Evolutionary conservation across 2,113 vertebrate genomes (phyloP).

Genomic region (Tursiops truncatus): DNA sequence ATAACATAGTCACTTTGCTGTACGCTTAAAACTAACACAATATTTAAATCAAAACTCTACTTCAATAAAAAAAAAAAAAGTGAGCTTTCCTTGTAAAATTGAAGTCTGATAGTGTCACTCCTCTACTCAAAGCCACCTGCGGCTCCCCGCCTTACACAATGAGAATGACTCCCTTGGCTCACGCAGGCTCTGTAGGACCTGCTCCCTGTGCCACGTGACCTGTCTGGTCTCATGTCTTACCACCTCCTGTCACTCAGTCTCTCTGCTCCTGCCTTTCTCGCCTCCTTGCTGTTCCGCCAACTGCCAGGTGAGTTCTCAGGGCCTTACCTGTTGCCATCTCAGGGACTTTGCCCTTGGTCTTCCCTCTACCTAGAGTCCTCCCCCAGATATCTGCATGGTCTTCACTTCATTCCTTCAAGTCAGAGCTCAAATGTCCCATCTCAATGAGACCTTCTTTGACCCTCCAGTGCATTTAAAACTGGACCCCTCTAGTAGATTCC

Average conservation of each 20-base stretch:
- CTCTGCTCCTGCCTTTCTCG: background rate
- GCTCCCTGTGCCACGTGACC: accelerated
- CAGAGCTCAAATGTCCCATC: background rate
- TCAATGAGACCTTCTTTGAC: background rate
- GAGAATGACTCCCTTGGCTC: background rate
- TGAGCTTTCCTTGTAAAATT: background rate
- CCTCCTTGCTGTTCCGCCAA: background rate
- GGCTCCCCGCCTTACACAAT: background rate
- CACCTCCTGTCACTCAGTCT: too few relatives aligned
- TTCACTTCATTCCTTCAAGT: background rate
- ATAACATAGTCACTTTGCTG: too few relatives aligned
- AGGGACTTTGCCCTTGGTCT: background rate
- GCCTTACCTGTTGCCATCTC: background rate
- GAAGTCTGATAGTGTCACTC: background rate
- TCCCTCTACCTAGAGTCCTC: background rate
- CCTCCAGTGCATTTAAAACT: background rate
- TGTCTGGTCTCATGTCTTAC: background rate
- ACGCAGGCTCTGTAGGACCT: background rate
- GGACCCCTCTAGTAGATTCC: too few relatives aligned
- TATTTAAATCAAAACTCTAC: too few relatives aligned
- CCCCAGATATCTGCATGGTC: background rate
- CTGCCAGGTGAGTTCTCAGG: background rate
- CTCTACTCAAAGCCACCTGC: too few relatives aligned
- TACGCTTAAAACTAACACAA: too few relatives aligned
- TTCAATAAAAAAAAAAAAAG: background rate